Base-by-base conservation (phyloP, 2,113 vertebrate species). In the Hucho hucho region DNA sequence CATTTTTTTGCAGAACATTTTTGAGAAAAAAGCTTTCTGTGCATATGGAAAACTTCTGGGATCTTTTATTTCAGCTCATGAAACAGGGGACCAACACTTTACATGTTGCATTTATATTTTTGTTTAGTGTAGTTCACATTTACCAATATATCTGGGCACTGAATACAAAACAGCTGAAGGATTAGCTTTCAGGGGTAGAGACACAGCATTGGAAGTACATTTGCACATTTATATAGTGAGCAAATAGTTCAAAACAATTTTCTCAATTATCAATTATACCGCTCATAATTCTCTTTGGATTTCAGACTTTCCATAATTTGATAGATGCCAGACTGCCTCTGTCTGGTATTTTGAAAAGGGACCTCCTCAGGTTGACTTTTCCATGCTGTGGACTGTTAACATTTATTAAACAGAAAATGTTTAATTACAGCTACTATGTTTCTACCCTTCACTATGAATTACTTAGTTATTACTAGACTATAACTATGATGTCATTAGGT, bases 251-350 rank as follows among this genome's bases (percentile, higher is more conserved):
- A 74, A 84, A 86, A 43, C 9, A 16, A 78, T 79, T 32, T 84
- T 73, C 78, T 80, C 67, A 81, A 74, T 79, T 28, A 81, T 80
- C 70, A 84, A 81, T 73, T 69, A 80, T 75, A 81, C 80, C 81
- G 77, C 11, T 75, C 49, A 77, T 82, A 83, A 80, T 86, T 87
- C 81, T 81, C 83, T 72, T 76, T 73, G 70, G 61, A 69, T 80
- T 75, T 81, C 66, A 78, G 70, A 69, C 68, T 70, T 75, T 75
- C 72, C 72, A 46, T 53, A 18, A 53, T 53, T 53, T 53, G 3
- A 18, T 18, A 53, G 16, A 53, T 18, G 49, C 13, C 49, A 53
- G 49, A 53, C 14, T 18, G 49, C 49, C 16, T 53, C 16, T 53
- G 14, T 53, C 49, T 1, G 49, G 12, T 53, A 53, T 53, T 53